Evolutionary conservation across 2,113 vertebrate species (phyloP).

Genomic region (Petrocephalus zakoni): DNA sequence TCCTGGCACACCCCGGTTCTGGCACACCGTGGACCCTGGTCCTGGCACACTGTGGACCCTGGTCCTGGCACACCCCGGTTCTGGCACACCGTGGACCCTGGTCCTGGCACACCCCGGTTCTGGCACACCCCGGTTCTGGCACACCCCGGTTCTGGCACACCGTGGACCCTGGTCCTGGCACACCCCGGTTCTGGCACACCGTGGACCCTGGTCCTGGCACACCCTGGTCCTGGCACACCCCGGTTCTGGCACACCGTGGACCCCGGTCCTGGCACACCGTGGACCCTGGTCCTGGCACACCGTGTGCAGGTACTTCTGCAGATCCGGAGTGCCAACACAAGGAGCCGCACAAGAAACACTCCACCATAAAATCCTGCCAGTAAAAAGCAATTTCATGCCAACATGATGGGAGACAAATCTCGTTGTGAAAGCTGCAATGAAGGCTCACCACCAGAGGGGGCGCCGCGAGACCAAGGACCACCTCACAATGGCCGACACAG

Average conservation of each 20-base stretch:
- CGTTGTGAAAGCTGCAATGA: background rate
- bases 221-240: too few relatives aligned
- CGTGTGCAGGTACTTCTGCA: background rate
- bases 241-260: too few relatives aligned
- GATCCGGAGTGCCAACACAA: background rate
- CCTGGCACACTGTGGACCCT: background rate
- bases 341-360: background rate
- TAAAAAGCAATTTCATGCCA: background rate
- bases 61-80: too few relatives aligned
- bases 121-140: too few relatives aligned
- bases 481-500: background rate
- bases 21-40: too few relatives aligned
- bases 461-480: background rate
- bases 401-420: background rate
- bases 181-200: too few relatives aligned
- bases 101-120: too few relatives aligned
- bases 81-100: background rate
- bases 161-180: too few relatives aligned
- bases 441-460: background rate
- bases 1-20: too few relatives aligned
- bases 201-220: too few relatives aligned
- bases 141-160: too few relatives aligned
- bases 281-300: background rate
- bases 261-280: too few relatives aligned
- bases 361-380: background rate